Evolutionary conservation across 2,113 vertebrate species (phyloP).

Genomic region (Rhinolophus sinicus): DNA sequence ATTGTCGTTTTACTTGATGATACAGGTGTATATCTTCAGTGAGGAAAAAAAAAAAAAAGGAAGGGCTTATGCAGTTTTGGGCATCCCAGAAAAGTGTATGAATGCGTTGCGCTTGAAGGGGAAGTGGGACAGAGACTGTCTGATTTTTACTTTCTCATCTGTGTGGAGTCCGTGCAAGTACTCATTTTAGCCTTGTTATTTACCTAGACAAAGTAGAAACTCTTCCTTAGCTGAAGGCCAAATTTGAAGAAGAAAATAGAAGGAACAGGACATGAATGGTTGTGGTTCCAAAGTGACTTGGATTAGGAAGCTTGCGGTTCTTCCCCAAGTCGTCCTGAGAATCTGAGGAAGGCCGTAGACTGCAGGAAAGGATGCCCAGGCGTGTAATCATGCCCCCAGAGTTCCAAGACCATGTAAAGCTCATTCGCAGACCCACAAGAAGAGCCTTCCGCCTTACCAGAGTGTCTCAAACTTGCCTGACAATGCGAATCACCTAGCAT

Average conservation of each 20-base stretch:
- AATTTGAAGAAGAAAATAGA: neutral
- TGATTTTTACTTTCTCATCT: neutral
- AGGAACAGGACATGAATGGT: neutral
- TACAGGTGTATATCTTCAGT: neutral
- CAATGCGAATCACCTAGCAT: neutral
- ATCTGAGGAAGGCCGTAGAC: neutral
- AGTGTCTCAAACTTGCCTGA: neutral
- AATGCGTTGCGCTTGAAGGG: neutral
- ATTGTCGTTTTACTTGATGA: neutral
- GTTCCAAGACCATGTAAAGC: neutral
- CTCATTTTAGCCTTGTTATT: neutral
- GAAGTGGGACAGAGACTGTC: neutral
- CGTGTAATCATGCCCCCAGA: neutral
- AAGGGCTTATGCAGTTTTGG: neutral
- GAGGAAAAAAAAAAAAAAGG: neutral
- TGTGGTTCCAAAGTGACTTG: neutral
- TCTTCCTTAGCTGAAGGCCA: neutral
- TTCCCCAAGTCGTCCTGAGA: neutral
- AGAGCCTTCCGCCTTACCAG: neutral
- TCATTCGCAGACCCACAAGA: neutral
- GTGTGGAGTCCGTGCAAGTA: neutral
- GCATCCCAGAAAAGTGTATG: neutral
- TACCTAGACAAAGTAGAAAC: neutral
- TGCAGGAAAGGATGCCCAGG: fast-evolving
- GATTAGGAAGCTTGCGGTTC: neutral